Evolutionary conservation across 2,797 vertebrate species (phyloP).

Genomic region (Myiotriccus ornatus): DNA sequence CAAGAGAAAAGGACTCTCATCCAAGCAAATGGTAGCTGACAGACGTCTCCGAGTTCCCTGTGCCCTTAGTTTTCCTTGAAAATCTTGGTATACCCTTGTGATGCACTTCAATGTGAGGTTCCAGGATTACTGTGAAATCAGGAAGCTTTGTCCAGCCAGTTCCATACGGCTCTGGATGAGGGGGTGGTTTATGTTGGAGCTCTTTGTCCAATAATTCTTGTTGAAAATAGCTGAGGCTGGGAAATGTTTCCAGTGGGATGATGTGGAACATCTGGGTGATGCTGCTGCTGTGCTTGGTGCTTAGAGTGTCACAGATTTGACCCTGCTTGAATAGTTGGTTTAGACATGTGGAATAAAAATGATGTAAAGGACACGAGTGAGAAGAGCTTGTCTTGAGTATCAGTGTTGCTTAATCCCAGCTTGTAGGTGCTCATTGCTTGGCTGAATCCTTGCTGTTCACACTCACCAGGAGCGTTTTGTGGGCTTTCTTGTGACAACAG

Average conservation of each 20-base stretch:
- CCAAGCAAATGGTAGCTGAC: background rate
- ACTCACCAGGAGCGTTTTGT: background rate
- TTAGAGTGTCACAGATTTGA: background rate
- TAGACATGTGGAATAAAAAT: background rate
- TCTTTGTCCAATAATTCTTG: background rate
- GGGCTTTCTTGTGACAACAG: background rate
- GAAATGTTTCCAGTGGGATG: fast-evolving
- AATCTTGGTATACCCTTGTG: background rate
- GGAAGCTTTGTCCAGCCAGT: background rate
- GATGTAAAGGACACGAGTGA: fast-evolving
- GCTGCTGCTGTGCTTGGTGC: background rate
- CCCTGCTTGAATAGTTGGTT: fast-evolving
- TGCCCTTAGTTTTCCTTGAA: background rate
- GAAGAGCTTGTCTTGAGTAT: background rate
- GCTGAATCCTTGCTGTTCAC: background rate
- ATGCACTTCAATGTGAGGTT: background rate
- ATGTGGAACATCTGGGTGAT: background rate
- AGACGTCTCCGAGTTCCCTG: background rate
- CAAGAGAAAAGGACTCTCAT: background rate
- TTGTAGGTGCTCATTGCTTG: background rate
- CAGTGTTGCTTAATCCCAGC: background rate
- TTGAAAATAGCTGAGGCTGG: background rate
- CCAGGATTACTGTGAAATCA: background rate
- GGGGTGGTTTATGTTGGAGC: background rate
- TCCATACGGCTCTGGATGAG: background rate